phyloP scores from a whole-genome alignment of 2,797 vertebrate genomes.

The Chloroceryle inda region DNA sequence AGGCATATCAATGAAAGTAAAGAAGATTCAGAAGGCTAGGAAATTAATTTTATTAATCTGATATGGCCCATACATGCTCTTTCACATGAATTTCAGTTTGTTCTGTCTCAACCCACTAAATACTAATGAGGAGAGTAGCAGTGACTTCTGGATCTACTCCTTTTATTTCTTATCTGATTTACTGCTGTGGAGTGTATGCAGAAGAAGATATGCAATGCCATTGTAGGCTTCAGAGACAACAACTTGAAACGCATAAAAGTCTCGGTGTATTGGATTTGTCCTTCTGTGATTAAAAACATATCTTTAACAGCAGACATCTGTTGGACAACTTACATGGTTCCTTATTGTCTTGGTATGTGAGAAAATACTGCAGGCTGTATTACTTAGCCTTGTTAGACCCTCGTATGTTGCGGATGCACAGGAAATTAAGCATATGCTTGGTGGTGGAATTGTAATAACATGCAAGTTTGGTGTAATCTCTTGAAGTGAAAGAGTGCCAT shows the following conservation, averaged over 20 bases:
- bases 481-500: conserved; percentile 1
- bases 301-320: conserved; percentile 65
- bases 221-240: not conserved
- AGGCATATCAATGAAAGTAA: conserved; percentile 65
- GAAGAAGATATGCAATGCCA: not conserved
- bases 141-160: not conserved
- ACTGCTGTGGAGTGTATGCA: not conserved
- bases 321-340: conserved; percentile 47
- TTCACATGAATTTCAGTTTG: not conserved
- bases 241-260: not conserved
- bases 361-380: conserved; percentile 49
- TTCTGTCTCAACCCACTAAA: not conserved
- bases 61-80: not conserved
- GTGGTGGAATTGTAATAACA: conserved; percentile 38
- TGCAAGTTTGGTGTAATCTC: conserved; percentile 33
- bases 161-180: conserved; percentile 5
- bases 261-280: conserved; percentile 38
- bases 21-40: conserved; percentile 64
- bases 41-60: conserved; percentile 19
- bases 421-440: conserved; percentile 67
- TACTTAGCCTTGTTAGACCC: not conserved
- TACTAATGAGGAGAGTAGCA: not conserved
- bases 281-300: conserved; percentile 59
- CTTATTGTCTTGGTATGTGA: conserved; percentile 52
- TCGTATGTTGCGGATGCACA: not conserved